Percentiles rank a stretch among this genome's conserved stretches.
Conservation (phyloP, 2,888 invertebrate genomes). For the Drosophila atripex region DNA sequence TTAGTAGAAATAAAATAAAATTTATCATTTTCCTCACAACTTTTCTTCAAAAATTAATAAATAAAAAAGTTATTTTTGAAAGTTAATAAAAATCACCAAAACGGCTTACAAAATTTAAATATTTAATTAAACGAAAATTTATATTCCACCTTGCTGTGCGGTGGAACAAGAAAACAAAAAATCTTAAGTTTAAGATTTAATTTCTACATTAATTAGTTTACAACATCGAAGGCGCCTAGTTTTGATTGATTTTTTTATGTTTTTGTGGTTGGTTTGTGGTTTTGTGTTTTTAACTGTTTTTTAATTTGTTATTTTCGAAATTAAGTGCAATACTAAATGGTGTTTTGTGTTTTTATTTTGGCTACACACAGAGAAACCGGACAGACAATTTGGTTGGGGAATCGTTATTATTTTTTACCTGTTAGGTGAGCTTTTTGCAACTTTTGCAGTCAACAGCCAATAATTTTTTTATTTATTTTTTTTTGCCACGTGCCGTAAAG, state of each 20-base stretch:
- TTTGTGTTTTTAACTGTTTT: not conserved
- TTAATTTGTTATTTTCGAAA: not conserved
- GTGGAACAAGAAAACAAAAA: too few species aligned
- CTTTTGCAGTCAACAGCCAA: constrained; percentile 52
- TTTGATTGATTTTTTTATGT: not conserved
- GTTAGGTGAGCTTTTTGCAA: constrained; percentile 7
- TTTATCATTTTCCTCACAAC: too few species aligned
- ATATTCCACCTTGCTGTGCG: too few species aligned
- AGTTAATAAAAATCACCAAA: not conserved
- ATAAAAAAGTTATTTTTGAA: not conserved
- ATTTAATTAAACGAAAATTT: not conserved
- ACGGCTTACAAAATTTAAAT: not conserved
- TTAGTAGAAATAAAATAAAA: not conserved
- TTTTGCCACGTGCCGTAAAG: constrained; percentile 64
- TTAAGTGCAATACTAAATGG: constrained; percentile 18
- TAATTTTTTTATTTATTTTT: constrained; percentile 18
- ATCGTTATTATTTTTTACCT: constrained; percentile 36
- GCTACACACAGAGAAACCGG: not conserved
- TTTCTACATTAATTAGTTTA: constrained; percentile 6
- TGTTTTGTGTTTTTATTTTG: not conserved
- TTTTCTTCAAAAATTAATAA: not conserved
- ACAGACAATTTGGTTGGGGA: not conserved
- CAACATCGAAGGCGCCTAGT: constrained; percentile 4
- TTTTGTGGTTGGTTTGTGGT: not conserved
- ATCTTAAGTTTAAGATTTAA: too few species aligned